A percentile compares a stretch with the other conserved stretches of the same genome.
Conservation (phyloP, 1,140 invertebrate genomes). For the Trichonephila clavipes region DNA sequence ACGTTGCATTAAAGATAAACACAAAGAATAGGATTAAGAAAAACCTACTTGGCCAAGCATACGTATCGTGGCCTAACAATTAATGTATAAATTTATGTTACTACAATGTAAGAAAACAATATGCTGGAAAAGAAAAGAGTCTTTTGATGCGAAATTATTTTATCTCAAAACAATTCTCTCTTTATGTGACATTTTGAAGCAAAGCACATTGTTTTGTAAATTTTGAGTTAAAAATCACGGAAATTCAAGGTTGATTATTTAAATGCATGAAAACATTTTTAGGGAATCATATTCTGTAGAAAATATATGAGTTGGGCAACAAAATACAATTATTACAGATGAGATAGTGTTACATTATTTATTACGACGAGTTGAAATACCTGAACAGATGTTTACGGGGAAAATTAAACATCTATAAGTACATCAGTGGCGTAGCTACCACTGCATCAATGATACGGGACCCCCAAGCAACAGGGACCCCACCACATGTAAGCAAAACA, state of each 20-base stretch:
- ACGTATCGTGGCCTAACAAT: background rate
- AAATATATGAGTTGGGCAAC: too few species aligned
- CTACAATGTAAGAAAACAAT: background rate
- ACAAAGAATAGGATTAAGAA: background rate
- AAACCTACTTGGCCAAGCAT: background rate
- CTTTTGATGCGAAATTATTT: background rate
- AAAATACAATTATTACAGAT: background rate
- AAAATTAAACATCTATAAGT: too few species aligned
- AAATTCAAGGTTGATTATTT: background rate
- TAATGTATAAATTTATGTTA: background rate
- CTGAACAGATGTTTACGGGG: too few species aligned
- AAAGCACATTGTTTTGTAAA: background rate
- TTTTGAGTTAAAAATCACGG: background rate
- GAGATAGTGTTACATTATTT: too few species aligned
- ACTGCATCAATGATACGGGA: too few species aligned
- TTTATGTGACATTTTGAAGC: background rate
- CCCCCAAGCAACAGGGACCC: too few species aligned
- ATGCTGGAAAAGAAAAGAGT: background rate
- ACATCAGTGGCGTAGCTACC: too few species aligned
- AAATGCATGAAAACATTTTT: background rate
- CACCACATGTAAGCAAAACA: too few species aligned
- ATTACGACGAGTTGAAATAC: too few species aligned
- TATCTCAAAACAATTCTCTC: background rate
- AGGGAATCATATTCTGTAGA: background rate
- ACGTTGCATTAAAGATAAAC: background rate